Percentiles rank a stretch among this genome's conserved stretches.
These are phyloP conservation scores for Ditylenchus dipsaci DNA, from an alignment of 1,140 invertebrate genomes.

Conservation along the genomic window DNA sequence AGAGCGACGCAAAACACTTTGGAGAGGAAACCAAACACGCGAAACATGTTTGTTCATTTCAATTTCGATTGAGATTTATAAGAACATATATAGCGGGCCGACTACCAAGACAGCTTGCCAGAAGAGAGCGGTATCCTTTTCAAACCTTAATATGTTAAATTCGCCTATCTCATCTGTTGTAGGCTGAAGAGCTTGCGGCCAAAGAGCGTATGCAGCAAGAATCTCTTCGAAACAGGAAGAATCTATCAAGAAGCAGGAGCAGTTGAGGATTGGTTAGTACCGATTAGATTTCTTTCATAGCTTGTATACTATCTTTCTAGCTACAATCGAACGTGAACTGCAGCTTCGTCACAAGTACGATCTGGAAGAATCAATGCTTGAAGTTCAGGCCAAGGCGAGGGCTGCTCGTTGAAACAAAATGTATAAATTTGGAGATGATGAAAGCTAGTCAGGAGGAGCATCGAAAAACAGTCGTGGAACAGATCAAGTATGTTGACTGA, in stretches of 20 bases:
- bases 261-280: slow-evolving; percentile 66
- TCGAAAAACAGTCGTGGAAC: slow-evolving; percentile 83
- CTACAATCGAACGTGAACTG: slow-evolving; percentile 93
- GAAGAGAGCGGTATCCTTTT: slow-evolving; percentile 68
- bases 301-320: slow-evolving; percentile 57
- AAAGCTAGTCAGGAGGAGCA: slow-evolving; percentile 81
- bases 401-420: slow-evolving; percentile 91
- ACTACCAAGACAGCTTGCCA: slow-evolving; percentile 94
- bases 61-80: neutral
- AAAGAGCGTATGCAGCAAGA: slow-evolving; percentile 84
- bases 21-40: slow-evolving; percentile 91
- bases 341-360: slow-evolving; percentile 86
- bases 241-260: slow-evolving; percentile 92
- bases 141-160: neutral
- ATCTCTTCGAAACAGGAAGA: slow-evolving; percentile 88
- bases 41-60: slow-evolving; percentile 62
- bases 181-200: slow-evolving; percentile 76
- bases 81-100: slow-evolving; percentile 66
- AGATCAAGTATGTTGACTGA: slow-evolving; percentile 74
- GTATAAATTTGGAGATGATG: slow-evolving; percentile 88
- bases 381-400: slow-evolving; percentile 79
- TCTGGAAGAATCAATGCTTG: slow-evolving; percentile 82
- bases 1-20: slow-evolving; percentile 82
- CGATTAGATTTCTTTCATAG: neutral
- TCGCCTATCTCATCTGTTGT: slow-evolving; percentile 56